phyloP scores from a whole-genome alignment of 2,888 invertebrate genomes.

The Ectemnius lituratus region DNA sequence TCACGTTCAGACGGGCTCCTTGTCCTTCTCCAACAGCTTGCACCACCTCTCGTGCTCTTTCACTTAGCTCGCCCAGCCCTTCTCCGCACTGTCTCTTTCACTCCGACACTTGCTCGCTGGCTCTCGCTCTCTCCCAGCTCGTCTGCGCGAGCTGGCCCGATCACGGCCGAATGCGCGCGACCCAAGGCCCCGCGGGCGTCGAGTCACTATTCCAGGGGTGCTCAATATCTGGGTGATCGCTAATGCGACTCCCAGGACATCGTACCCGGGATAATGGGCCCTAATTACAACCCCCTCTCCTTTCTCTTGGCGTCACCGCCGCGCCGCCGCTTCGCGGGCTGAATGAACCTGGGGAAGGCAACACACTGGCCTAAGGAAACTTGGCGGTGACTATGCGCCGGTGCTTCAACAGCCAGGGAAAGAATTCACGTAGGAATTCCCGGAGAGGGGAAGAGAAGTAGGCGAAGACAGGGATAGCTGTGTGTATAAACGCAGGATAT shows the following conservation, averaged over 20 bases:
- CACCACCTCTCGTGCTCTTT: constrained; percentile 32
- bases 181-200: constrained; percentile 63
- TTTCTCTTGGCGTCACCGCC: no score
- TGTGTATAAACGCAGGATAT: no score
- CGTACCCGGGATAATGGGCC: constrained; percentile 16
- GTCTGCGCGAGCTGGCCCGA: constrained; percentile 66
- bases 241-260: constrained; percentile 46
- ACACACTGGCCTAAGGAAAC: no score
- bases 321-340: no score
- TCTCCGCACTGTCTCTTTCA: constrained; percentile 18
- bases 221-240: constrained; percentile 68
- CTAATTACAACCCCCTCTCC: constrained; percentile 6
- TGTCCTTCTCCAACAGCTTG: not conserved
- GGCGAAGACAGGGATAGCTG: no score
- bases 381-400: no score
- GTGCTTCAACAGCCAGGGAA: no score
- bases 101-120: constrained; percentile 13
- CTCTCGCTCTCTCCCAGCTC: constrained; percentile 31
- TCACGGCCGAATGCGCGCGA: constrained; percentile 65
- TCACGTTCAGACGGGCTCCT: constrained; percentile 62
- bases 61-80: constrained; percentile 23
- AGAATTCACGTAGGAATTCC: not conserved
- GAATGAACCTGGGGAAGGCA: no score
- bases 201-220: constrained; percentile 65
- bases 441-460: no score